Base-by-base conservation (phyloP, 2,113 vertebrate species). In the Ramphastos sulfuratus region DNA sequence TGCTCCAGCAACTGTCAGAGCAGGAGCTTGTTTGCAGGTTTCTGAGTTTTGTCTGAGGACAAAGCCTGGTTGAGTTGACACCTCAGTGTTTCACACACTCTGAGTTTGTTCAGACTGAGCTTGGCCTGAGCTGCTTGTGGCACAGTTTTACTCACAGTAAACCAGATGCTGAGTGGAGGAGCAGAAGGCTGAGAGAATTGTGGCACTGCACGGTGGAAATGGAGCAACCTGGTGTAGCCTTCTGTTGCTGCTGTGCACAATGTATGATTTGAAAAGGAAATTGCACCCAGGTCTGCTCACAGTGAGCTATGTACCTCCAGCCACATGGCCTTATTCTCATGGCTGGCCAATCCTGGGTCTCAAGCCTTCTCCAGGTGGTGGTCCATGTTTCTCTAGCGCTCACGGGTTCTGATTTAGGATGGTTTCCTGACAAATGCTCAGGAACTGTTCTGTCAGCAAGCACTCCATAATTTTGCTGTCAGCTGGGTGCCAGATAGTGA, bases 321-420 rank as follows among this genome's bases (percentile, higher is more conserved):
- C 35, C 2, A 7, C 0, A 0, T 7, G 44, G n/a, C 13, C 9
- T 77, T 73, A 30, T 39, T 2, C 52, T 37, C 1, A 0, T 9
- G 13, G 48, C 74, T 31, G 50, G 10, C 33, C 31, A 58, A 5
- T 16, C 25, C 46, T 56, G 25, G 28, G 21, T n/a, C 59, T 64
- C 25, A 30, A 46, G 46, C 25, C 21, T 85, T 82, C 61, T 73
- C 52, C 65, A 58, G 42, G 30, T 19, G 64, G 65, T 44, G 50
- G 44, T 28, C 25, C 7, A 1, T 0, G 2, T 65, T 85, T 77
- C 50, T 65, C 9, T 25, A 15, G 25, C 0, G 4, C 25, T 65
- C 21, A 31, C 23, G 39, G 19, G 12, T 25, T 70, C 20, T 58
- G 13, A 35, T 70, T 92, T 5, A 28, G 52, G 50, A 17, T 30